These are phyloP conservation scores for Heliconius hewitsoni DNA, from an alignment of 1,140 invertebrate species.

Conservation along the genomic window DNA sequence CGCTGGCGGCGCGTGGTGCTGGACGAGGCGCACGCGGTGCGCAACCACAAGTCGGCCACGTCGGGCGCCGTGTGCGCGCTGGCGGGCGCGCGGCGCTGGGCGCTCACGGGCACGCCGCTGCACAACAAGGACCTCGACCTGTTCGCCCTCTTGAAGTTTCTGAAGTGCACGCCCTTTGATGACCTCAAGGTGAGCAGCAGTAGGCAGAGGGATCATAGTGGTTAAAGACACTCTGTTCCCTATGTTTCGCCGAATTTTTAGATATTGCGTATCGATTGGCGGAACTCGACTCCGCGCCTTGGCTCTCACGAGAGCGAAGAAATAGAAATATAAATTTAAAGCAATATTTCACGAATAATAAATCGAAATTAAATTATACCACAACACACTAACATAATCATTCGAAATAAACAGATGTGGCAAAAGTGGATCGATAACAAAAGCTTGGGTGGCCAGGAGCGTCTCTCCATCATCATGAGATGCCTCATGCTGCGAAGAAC, in stretches of 20 bases:
- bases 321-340: no score
- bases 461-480: constrained; percentile 90
- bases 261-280: no score
- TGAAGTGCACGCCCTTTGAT: constrained; percentile 93
- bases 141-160: constrained; percentile 92
- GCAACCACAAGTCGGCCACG: constrained; percentile 91
- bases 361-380: background rate
- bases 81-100: constrained; percentile 87
- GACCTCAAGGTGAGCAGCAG: constrained; percentile 81
- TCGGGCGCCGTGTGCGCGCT: constrained; percentile 87
- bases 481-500: constrained; percentile 91
- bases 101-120: constrained; percentile 96
- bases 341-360: no score
- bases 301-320: no score
- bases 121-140: constrained; percentile 96
- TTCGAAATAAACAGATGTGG: constrained; percentile 79
- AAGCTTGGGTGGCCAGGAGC: constrained; percentile 85
- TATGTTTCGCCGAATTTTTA: no score
- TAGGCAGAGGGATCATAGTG: no score
- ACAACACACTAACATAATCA: background rate
- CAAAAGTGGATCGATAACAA: constrained; percentile 90
- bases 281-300: no score
- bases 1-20: constrained; percentile 93
- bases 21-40: constrained; percentile 95
- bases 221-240: no score